A percentile compares a stretch with the other conserved stretches of the same genome.
These are phyloP conservation scores for Carcharodon carcharias DNA, from an alignment of 2,797 vertebrate genomes.

Conservation along the genomic window DNA sequence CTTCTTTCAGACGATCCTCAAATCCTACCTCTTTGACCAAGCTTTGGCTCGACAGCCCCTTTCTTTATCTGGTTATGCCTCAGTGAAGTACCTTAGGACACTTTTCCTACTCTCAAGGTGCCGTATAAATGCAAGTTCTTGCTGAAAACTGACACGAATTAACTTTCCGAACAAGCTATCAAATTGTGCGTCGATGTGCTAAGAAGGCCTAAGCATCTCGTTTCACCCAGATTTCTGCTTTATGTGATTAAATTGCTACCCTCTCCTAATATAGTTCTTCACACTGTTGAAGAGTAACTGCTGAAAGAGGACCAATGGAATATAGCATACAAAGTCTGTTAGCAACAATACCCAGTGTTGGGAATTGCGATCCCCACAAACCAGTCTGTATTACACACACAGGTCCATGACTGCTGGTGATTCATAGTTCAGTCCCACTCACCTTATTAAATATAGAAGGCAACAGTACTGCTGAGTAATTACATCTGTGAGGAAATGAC, in stretches of 20 bases:
- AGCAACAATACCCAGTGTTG: neutral
- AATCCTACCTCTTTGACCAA: neutral
- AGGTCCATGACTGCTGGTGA: neutral
- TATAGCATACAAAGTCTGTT: neutral
- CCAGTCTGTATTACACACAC: neutral
- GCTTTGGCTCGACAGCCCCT: neutral
- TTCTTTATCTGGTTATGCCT: neutral
- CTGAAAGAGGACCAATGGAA: neutral
- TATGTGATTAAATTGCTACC: neutral
- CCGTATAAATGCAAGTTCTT: neutral
- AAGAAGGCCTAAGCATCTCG: neutral
- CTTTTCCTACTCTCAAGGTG: neutral
- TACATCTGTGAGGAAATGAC: neutral
- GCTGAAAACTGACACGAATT: neutral
- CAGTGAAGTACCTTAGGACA: neutral
- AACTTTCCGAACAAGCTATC: neutral
- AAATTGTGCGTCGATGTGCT: neutral
- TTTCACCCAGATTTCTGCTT: neutral
- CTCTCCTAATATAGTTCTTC: neutral
- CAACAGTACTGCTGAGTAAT: neutral
- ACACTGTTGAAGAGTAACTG: neutral
- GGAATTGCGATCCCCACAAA: neutral
- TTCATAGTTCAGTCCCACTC: neutral
- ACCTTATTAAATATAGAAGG: slow-evolving; percentile 6
- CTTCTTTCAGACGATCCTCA: neutral